Conservation (phyloP, 2,888 invertebrate genomes). For the Venusia cambrica region DNA sequence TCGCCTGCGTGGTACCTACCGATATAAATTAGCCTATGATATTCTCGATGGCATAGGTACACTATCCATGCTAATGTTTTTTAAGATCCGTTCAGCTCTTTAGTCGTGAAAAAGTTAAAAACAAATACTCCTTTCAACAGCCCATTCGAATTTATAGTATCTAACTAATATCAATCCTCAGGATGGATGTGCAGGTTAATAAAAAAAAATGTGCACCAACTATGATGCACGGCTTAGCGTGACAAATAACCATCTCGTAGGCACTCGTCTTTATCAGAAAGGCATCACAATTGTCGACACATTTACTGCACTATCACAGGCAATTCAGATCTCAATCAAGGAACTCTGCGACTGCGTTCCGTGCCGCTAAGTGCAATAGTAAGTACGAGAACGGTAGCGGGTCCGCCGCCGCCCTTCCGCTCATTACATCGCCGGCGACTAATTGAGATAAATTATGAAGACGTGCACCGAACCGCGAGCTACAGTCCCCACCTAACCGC, state of each 20-base stretch:
- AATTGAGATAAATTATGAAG: constrained; percentile 79
- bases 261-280: constrained; percentile 14
- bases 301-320: constrained; percentile 27
- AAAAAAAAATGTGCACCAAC: constrained; percentile 13
- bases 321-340: constrained; percentile 37
- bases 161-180: no score
- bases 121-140: no score
- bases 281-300: constrained; percentile 25
- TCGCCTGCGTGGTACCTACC: no score
- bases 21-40: no score
- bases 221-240: constrained; percentile 15
- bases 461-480: constrained; percentile 65
- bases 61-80: no score
- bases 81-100: no score
- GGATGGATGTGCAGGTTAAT: constrained; percentile 11
- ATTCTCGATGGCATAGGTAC: no score
- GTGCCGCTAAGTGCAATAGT: constrained; percentile 32
- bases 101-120: no score
- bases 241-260: constrained; percentile 17
- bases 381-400: constrained; percentile 30
- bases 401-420: constrained; percentile 59
- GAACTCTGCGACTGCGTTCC: constrained; percentile 31
- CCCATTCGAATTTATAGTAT: no score
- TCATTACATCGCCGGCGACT: constrained; percentile 64
- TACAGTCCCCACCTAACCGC: constrained; percentile 63